A percentile compares a stretch with the other conserved stretches of the same genome.
Conservation (phyloP, 2,888 invertebrate genomes). For the Amblyteles armatorius region DNA sequence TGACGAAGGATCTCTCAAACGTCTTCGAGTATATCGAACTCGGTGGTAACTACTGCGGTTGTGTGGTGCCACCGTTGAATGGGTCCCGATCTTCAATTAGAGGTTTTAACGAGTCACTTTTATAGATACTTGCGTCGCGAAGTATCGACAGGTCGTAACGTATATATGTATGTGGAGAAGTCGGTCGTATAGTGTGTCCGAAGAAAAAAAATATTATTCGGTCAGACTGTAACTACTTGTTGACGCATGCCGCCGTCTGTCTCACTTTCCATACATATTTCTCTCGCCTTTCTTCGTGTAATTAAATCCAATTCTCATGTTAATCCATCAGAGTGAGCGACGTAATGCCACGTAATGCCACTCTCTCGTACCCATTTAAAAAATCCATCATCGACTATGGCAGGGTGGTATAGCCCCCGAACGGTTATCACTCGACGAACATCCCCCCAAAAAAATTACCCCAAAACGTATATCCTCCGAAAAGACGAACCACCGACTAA, state of each 20-base stretch:
- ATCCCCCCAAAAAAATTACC: too few species aligned
- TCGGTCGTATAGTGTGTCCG: not conserved
- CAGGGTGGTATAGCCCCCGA: too few species aligned
- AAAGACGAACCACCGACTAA: too few species aligned
- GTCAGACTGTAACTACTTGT: conserved; percentile 39
- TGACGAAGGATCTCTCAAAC: conserved; percentile 33
- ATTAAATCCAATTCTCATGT: conserved; percentile 52
- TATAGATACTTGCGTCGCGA: conserved; percentile 48
- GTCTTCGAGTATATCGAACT: conserved; percentile 69
- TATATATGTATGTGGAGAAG: conserved; percentile 20
- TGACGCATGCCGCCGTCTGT: conserved; percentile 11
- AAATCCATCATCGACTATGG: not conserved
- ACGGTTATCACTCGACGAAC: too few species aligned
- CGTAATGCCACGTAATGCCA: conserved; percentile 6
- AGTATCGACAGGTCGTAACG: conserved; percentile 38
- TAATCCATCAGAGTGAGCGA: conserved; percentile 46
- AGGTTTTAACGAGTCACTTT: conserved; percentile 72
- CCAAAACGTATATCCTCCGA: too few species aligned
- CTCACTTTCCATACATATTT: conserved; percentile 28
- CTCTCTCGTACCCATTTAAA: not conserved
- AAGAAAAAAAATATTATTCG: conserved; percentile 19
- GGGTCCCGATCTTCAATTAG: conserved; percentile 63
- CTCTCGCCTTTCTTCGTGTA: conserved; percentile 28
- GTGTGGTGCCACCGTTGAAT: conserved; percentile 47
- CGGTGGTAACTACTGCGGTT: conserved; percentile 70